Conservation (phyloP, 2,113 vertebrate genomes). For the Sceloporus tristichus region DNA sequence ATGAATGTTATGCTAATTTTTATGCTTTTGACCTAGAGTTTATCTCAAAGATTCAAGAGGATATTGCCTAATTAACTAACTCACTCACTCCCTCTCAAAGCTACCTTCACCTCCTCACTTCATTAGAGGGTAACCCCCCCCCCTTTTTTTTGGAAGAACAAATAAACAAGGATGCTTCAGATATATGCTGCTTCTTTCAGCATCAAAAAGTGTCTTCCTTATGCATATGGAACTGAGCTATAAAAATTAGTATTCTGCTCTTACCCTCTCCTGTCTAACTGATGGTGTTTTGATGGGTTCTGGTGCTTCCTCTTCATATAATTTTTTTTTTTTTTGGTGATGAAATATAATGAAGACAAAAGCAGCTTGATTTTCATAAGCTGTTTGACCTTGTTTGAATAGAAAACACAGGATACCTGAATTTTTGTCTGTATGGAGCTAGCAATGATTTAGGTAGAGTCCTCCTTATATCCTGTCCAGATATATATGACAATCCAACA, state of each 20-base stretch:
- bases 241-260: slow-evolving; percentile 66
- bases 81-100: slow-evolving; percentile 56
- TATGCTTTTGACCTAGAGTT: slow-evolving; percentile 81
- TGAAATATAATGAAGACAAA: slow-evolving; percentile 57
- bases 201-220: slow-evolving; percentile 50
- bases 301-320: slow-evolving; percentile 63
- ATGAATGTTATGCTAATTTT: slow-evolving; percentile 84
- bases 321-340: slow-evolving; percentile 53
- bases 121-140: slow-evolving; percentile 63
- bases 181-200: slow-evolving; percentile 57
- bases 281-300: slow-evolving; percentile 67
- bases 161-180: slow-evolving; percentile 69
- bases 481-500: neutral
- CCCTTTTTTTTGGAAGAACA: slow-evolving; percentile 50
- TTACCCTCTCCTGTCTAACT: slow-evolving; percentile 55
- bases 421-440: slow-evolving; percentile 43
- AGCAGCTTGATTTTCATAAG: slow-evolving; percentile 62
- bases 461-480: neutral
- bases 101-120: slow-evolving; percentile 75
- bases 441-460: neutral
- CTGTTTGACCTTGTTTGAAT: slow-evolving; percentile 63
- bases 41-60: slow-evolving; percentile 80
- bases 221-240: slow-evolving; percentile 51
- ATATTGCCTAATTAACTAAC: slow-evolving; percentile 79
- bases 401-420: slow-evolving; percentile 37